Base-by-base conservation (phyloP, 2,888 invertebrate genomes). In the Lacanobia wlatinum region DNA sequence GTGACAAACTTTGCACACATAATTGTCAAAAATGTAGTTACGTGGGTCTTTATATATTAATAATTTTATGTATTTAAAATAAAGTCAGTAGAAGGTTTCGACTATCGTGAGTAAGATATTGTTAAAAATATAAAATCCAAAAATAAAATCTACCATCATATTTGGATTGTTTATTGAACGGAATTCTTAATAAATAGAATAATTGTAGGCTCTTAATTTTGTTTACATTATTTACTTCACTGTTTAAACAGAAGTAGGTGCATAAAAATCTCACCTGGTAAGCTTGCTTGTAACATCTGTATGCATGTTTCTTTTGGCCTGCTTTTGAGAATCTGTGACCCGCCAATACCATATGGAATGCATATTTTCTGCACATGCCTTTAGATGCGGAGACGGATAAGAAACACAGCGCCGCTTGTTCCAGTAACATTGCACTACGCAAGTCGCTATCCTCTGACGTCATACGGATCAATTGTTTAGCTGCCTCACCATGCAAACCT, bases 371-470 rank as follows among this genome's bases (percentile, higher is more conserved):
- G 84, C 98, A 97, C 98, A 98, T 98, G 68, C 96, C 97, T 43
- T 97, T 97, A 82, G 97, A 96, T 21, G 97, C 96, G 0, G 95
- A 94, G 1, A 94, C 94, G 5, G 93, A 96, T 52, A 99, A 96
- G 91, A 99, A 99, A 91, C 99, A 99, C 89, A 99, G 98, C 0
- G 99, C 98, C 0, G 99, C 99, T 84, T 99, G 99, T 92, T 99
- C 99, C 63, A 99, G 96, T 69, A 99, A 95, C 89, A 99, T 96
- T 10, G 99, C 99, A 83, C 99, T 99, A 70, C 99, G 97, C 70
- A 99, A 96, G 94, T 99, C 99, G n/a, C 99, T 98, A 92, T 99
- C 99, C 95, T 99, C 99, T 85, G 98, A 98, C 14, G 99, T 99
- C 98, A 99, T 98, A 76, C 99, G 97, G 86, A 99, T 99, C 64